Percentiles rank a stretch among this genome's conserved stretches.
Conservation (phyloP, 2,888 invertebrate species). For the Priocnemis perturbator region DNA sequence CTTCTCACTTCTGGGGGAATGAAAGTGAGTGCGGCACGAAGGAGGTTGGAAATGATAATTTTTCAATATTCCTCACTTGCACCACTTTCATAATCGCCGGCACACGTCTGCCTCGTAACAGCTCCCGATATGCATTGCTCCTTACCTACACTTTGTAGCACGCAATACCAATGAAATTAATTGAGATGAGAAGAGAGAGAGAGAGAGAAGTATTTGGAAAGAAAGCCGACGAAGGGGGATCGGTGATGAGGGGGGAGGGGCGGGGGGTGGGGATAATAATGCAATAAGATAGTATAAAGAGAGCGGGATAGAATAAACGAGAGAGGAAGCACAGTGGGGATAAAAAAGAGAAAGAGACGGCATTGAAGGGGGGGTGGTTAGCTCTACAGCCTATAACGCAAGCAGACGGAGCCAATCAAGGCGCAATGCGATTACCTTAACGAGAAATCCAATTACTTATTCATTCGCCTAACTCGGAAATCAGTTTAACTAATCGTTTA, state of each 20-base stretch:
- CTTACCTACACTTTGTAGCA: too few species aligned
- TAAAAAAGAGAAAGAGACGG: too few species aligned
- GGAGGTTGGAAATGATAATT: too few species aligned
- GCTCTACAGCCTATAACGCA: constrained; percentile 61
- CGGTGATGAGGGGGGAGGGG: too few species aligned
- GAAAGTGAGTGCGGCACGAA: too few species aligned
- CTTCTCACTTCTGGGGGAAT: too few species aligned
- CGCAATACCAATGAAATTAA: too few species aligned
- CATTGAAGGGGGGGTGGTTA: constrained; percentile 28
- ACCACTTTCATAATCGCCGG: too few species aligned
- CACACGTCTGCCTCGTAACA: too few species aligned
- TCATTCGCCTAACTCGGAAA: constrained; percentile 76
- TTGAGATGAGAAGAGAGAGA: background rate
- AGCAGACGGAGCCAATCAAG: constrained; percentile 74
- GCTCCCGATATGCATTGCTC: too few species aligned
- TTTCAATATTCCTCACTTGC: too few species aligned
- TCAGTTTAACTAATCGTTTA: constrained; percentile 77
- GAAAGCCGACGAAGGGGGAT: constrained; percentile 17
- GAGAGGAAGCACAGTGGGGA: constrained; percentile 7
- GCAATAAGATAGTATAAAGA: constrained; percentile 18
- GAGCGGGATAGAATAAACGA: constrained; percentile 22
- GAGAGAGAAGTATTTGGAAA: background rate
- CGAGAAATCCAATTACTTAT: constrained; percentile 76
- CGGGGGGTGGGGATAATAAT: background rate
- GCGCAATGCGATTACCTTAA: constrained; percentile 75